Base-by-base conservation (phyloP, 2,888 invertebrate species). In the Leptogaster cylindrica region DNA sequence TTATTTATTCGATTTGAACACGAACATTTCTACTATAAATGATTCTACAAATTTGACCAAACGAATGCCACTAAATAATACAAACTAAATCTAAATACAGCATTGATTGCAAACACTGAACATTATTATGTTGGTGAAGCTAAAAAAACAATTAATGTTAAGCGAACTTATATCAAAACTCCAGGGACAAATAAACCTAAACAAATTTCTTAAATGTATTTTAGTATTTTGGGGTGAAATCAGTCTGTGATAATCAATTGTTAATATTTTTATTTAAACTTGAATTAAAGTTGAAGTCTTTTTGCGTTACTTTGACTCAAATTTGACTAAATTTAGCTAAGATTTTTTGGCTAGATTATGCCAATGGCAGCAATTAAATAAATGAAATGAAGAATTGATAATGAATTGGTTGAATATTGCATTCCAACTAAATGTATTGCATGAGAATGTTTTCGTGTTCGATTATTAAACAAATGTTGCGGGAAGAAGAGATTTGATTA, bases 171-270 rank as follows among this genome's bases (percentile, higher is more conserved):
- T 44, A 2, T 25, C 46, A 46, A 46, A n/a, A n/a, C n/a, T 28
- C 27, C 14, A 14, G 18, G 16, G 25, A 6, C 27, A 27, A 14
- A 25, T 41, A 44, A 23, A 44, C 27, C 44, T 44, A 44, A 61
- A 61, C 31, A 61, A 61, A 44, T 44, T 28, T 28, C 61, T 61
- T 36, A 55, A 23, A 18, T 44, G 20, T 2, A 25, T 61, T 44
- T 44, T 44, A 27, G 16, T 41, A 28, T 44, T 61, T 31, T 44
- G 44, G 41, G 36, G 61, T 44, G 41, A 61, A 61, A 61, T 61
- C 61, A 61, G 61, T 61, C 61, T 61, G 61, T 61, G 44, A 61
- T 61, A 41, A 61, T 44, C 8, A 44, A 44, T 16, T 36, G 41
- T 61, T 36, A 36, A 18, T 58, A 18, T 58, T 39, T 58, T 58